Base-by-base conservation (phyloP, 2,888 invertebrate species). In the Ornithoptera priamus region DNA sequence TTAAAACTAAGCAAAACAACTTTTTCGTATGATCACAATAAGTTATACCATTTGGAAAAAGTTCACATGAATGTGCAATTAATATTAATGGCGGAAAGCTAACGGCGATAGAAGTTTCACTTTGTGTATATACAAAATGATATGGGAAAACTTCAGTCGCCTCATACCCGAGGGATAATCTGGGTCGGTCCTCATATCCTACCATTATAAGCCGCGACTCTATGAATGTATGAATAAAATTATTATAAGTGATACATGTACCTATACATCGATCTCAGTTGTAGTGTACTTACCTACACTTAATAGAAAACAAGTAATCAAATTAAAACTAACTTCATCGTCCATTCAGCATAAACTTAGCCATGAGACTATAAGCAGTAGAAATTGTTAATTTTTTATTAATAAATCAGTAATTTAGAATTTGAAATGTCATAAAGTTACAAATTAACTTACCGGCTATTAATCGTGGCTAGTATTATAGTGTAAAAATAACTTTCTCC, bases 181-280 rank as follows among this genome's bases (percentile, higher is more conserved):
- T 12, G 57, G 57, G 57, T 39, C 30, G 61, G 39, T 39, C n/a
- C 39, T 39, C 61, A 36, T 39, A 61, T 20, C 15, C 36, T 8
- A 18, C 61, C 18, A 7, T 61, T 17, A 61, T 61, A 36, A 30
- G 60, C 60, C 61, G 39, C 61, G 39, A 39, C 39, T 61, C 61
- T 39, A 61, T 61, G 61, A 61, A 61, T 61, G 61, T 61, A 61
- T 61, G 61, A 61, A 61, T 61, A 61, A 61, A 1, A 36, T 61
- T 57, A 57, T 57, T 18, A 20, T 57, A n/a, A n/a, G 56, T 56
- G n/a, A n/a, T 56, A 56, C 56, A 18, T 18, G 5, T 56, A 18
- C 56, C n/a, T 56, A 56, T n/a, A 17, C 7, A 56, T 56, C 1
- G 56, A 56, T 56, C n/a, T n/a, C n/a, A 18, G 7, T 7, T 15